Evolutionary conservation across 2,113 vertebrate genomes (phyloP).

Genomic region (Cromileptes altivelis): DNA sequence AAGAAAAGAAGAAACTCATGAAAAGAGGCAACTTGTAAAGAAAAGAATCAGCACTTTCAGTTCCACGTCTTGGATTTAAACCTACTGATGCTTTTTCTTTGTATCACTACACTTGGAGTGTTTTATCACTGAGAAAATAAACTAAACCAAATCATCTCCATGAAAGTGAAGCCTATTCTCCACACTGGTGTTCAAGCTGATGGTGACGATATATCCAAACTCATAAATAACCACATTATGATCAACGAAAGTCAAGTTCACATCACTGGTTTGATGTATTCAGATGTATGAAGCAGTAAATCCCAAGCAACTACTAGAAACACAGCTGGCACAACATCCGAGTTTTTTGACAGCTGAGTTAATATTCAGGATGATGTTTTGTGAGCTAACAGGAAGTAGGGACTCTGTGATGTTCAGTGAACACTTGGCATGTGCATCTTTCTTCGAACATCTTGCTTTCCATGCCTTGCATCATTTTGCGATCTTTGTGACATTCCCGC

Average conservation of each 20-base stretch:
- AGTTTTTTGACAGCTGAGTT: background rate
- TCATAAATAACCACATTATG: background rate
- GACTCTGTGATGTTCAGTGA: background rate
- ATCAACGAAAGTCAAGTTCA: too few relatives aligned
- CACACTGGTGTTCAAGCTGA: background rate
- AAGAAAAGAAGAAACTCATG: background rate
- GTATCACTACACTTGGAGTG: background rate
- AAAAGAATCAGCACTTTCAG: background rate
- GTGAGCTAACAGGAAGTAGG: background rate
- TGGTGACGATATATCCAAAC: background rate
- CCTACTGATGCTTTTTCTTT: background rate
- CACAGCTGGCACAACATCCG: too few relatives aligned
- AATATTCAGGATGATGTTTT: background rate
- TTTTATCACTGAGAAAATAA: background rate
- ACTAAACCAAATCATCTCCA: background rate
- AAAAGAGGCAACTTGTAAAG: background rate
- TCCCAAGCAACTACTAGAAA: background rate
- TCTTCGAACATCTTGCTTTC: background rate
- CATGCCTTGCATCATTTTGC: background rate
- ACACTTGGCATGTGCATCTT: background rate
- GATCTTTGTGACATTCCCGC: background rate
- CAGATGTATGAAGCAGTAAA: background rate
- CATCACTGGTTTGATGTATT: background rate
- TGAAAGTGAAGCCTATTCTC: background rate
- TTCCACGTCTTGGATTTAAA: background rate